Conservation (phyloP, 2,888 invertebrate species). For the Limnephilus auricula region DNA sequence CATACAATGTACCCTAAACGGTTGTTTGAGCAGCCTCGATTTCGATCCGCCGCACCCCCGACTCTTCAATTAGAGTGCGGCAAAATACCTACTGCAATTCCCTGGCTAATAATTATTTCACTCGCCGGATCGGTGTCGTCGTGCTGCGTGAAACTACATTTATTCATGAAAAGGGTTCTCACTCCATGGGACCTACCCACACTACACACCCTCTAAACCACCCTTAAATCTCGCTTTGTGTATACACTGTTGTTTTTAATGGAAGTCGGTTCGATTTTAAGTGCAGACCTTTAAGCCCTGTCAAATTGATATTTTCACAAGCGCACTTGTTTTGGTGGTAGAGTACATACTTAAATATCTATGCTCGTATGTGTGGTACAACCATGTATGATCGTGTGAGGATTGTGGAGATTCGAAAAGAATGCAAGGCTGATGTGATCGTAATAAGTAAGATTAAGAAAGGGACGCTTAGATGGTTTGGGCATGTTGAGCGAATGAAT, state of each 20-base stretch:
- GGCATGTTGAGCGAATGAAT: too few species aligned
- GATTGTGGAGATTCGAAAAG: too few species aligned
- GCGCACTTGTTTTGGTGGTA: neutral
- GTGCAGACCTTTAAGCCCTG: neutral
- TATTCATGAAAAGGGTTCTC: neutral
- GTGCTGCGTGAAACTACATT: neutral
- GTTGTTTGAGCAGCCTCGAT: neutral
- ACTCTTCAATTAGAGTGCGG: neutral
- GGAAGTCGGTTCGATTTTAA: neutral
- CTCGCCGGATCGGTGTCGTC: neutral
- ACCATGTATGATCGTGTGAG: too few species aligned
- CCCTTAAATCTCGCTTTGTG: neutral
- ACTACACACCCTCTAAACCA: neutral
- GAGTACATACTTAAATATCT: neutral
- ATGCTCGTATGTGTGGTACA: too few species aligned
- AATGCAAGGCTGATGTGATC: too few species aligned
- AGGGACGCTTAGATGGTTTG: too few species aligned
- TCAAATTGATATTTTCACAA: neutral
- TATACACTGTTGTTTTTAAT: neutral
- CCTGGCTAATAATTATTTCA: neutral
- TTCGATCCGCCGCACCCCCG: neutral
- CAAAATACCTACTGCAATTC: neutral
- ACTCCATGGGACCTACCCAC: neutral
- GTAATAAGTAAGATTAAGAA: too few species aligned
- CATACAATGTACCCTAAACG: neutral